Evolutionary conservation across 1,140 invertebrate species (phyloP).

Genomic region (Drosophila ogumai): DNA sequence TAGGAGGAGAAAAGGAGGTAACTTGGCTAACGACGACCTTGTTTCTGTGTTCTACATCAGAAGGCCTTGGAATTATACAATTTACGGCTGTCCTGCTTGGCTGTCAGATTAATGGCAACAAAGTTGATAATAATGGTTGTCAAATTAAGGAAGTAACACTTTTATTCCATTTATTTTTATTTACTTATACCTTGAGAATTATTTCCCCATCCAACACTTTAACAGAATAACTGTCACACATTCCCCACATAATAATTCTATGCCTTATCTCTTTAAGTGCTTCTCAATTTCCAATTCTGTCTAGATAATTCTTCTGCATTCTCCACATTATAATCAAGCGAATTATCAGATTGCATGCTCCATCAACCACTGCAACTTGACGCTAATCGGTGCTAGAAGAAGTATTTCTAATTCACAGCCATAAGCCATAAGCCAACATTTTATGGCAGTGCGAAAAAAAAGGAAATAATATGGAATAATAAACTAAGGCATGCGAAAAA

Average conservation of each 20-base stretch:
- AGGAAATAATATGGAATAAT: constrained; percentile 12
- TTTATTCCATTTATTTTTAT: neutral
- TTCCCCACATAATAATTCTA: neutral
- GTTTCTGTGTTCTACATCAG: constrained; percentile 6
- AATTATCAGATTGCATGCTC: constrained; percentile 40
- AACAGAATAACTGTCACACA: constrained; percentile 6
- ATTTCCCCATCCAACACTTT: neutral
- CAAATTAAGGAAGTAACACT: neutral
- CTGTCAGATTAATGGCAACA: neutral
- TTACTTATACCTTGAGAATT: neutral
- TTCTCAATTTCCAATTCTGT: constrained; percentile 30
- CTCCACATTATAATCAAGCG: constrained; percentile 18
- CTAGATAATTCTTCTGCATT: constrained; percentile 16
- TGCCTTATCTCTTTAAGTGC: constrained; percentile 17
- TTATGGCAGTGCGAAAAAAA: constrained; percentile 24
- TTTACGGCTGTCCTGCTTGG: neutral
- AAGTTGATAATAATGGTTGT: neutral
- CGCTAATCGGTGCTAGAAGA: constrained; percentile 5
- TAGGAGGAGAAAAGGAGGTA: constrained; percentile 7
- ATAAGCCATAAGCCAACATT: constrained; percentile 4
- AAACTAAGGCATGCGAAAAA: constrained; percentile 28
- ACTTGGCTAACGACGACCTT: constrained; percentile 6
- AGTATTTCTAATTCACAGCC: constrained; percentile 34
- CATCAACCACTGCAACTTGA: constrained; percentile 21
- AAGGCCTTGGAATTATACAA: constrained; percentile 4